Evolutionary conservation across 2,113 vertebrate genomes (phyloP).

Genomic region (Poecile atricapillus): DNA sequence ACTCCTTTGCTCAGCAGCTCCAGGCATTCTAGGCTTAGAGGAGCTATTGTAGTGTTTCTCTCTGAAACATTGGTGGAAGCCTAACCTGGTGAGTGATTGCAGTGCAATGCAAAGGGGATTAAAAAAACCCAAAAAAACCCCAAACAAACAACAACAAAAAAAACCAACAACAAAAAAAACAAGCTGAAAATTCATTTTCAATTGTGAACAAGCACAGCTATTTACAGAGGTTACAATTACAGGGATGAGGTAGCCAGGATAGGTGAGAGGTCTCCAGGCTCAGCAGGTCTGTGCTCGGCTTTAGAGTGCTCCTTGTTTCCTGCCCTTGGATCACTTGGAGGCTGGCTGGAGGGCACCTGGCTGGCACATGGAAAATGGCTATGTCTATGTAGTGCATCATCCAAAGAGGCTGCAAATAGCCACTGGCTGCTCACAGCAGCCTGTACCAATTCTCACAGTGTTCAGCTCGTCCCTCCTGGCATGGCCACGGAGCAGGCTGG

Average conservation of each 20-base stretch:
- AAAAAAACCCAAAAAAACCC: not conserved
- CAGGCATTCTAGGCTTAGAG: not conserved
- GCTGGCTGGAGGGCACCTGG: not conserved
- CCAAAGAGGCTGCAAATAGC: not conserved
- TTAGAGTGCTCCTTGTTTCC: not conserved
- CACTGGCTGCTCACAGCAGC: not conserved
- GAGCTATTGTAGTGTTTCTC: not conserved
- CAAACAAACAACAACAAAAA: fast-evolving
- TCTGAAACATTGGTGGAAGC: not conserved
- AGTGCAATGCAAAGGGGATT: not conserved
- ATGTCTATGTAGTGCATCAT: fast-evolving
- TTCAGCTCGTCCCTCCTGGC: not conserved
- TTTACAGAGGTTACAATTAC: not conserved
- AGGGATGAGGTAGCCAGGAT: not conserved
- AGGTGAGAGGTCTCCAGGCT: not conserved
- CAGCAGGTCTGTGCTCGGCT: not conserved
- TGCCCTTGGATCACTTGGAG: not conserved
- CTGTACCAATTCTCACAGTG: not conserved
- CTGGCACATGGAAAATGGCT: not conserved
- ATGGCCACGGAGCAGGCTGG: not conserved
- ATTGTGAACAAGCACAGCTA: not conserved
- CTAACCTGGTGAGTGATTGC: not conserved
- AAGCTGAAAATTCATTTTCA: not conserved
- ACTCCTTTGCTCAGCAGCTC: not conserved
- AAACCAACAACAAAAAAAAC: not conserved